phyloP scores from a whole-genome alignment of 2,888 invertebrate species.

The Pogonocherus hispidulus region DNA sequence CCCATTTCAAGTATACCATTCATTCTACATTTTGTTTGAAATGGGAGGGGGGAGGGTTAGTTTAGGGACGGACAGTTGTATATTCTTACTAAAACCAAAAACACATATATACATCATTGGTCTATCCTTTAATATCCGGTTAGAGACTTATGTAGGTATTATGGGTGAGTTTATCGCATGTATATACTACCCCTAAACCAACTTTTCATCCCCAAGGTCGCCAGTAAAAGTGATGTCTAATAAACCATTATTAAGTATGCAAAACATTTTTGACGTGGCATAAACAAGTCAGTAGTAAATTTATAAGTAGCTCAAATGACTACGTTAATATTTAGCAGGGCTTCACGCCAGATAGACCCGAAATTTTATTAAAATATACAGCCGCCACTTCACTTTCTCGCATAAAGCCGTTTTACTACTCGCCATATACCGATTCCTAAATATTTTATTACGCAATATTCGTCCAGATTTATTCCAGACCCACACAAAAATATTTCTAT shows the following conservation, averaged over 20 bases:
- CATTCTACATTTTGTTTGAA: too few species aligned
- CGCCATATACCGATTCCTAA: conserved; percentile 23
- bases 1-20: too few species aligned
- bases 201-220: too few species aligned
- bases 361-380: conserved; percentile 18
- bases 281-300: conserved; percentile 1
- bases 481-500: conserved; percentile 36
- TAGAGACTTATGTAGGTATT: too few species aligned
- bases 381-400: conserved; percentile 5
- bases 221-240: background rate
- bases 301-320: background rate
- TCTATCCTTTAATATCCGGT: too few species aligned
- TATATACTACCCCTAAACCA: too few species aligned
- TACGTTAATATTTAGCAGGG: background rate
- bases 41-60: too few species aligned
- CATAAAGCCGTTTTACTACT: conserved; percentile 28
- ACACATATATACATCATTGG: too few species aligned
- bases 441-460: conserved; percentile 34
- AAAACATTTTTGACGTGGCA: background rate
- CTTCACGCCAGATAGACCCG: background rate
- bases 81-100: too few species aligned
- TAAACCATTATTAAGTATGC: conserved; percentile 2
- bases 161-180: too few species aligned
- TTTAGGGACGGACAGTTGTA: too few species aligned
- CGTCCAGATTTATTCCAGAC: conserved; percentile 21